phyloP scores from a whole-genome alignment of 2,888 invertebrate species.

The Capitulum mitella region DNA sequence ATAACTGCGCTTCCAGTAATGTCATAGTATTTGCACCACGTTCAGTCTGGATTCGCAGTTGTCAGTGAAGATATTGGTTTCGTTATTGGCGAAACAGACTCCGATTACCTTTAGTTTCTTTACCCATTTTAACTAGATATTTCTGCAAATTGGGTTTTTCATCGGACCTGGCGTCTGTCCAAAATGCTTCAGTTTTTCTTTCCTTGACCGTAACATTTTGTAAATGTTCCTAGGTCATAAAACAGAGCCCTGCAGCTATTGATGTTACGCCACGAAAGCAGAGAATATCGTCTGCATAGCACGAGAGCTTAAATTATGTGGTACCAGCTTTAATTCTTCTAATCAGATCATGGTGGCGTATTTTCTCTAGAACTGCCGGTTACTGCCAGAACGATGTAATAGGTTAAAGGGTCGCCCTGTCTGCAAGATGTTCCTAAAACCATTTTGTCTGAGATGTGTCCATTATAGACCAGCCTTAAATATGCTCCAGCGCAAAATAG shows the following conservation, averaged over 20 bases:
- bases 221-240: neutral
- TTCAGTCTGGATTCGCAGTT: neutral
- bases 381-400: neutral
- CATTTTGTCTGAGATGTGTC: neutral
- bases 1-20: neutral
- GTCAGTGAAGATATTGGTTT: neutral
- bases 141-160: neutral
- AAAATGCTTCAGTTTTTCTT: neutral
- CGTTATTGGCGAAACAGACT: neutral
- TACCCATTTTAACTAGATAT: neutral
- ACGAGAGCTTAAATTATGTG: neutral
- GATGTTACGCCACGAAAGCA: neutral
- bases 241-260: neutral
- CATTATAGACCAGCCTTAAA: neutral
- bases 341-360: neutral
- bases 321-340: neutral
- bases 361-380: neutral
- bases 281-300: neutral
- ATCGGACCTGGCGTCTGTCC: neutral
- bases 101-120: neutral
- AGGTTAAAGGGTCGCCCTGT: neutral
- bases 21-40: neutral
- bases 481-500: neutral
- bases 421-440: neutral
- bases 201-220: neutral